These are phyloP conservation scores for Esperia sulphurella DNA, from an alignment of 2,888 invertebrate genomes.

Conservation along the genomic window DNA sequence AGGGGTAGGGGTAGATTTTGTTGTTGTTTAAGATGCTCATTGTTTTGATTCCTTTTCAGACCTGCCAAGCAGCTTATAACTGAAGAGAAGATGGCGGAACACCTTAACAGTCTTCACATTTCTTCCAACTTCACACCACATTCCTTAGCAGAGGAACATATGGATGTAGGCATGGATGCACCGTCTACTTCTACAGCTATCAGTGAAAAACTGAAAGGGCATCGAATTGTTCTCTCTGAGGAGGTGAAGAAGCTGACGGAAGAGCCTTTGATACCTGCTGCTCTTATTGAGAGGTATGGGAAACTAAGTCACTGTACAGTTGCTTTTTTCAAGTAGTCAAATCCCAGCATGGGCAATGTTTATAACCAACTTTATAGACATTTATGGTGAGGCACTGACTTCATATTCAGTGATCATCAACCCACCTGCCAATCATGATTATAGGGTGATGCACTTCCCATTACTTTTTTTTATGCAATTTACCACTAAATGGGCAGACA, in stretches of 20 bases:
- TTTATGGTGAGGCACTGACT: no score
- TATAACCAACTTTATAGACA: no score
- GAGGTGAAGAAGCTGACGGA: conserved; percentile 83
- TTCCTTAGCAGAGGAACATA: conserved; percentile 40
- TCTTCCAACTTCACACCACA: conserved; percentile 70
- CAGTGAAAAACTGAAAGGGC: conserved; percentile 63
- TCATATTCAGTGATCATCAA: no score
- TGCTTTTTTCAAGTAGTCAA: no score
- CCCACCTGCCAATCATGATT: no score
- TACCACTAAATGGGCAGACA: no score
- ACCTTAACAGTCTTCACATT: conserved; percentile 87
- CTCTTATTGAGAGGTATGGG: conserved; percentile 77
- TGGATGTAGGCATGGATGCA: conserved; percentile 56
- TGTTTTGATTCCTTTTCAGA: conserved; percentile 38
- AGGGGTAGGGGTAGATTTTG: no score
- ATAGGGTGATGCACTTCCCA: no score
- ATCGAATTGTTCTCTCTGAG: conserved; percentile 82
- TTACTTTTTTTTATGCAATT: no score
- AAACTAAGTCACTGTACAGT: no score
- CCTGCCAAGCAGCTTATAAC: conserved; percentile 87
- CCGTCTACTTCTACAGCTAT: conserved; percentile 16
- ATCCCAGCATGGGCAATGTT: no score
- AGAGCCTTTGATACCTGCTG: conserved; percentile 83
- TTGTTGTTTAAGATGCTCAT: not conserved
- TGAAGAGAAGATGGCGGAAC: conserved; percentile 91